These are phyloP conservation scores for Clitarchus hookeri DNA, from an alignment of 2,888 invertebrate species.

Conservation along the genomic window DNA sequence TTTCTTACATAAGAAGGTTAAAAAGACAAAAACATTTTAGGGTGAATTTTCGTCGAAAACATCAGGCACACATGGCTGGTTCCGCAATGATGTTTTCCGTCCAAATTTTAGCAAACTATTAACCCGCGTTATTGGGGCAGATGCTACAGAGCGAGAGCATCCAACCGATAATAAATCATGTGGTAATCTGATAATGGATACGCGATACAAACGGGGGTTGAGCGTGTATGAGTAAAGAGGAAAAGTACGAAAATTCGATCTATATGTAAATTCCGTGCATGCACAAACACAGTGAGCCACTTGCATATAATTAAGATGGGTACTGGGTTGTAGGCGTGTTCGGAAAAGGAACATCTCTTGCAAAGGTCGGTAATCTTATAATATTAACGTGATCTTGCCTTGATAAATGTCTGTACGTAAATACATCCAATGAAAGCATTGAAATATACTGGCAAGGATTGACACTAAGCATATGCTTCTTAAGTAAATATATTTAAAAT, in stretches of 20 bases:
- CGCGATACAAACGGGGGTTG: neutral
- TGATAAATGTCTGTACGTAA: no score
- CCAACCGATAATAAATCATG: constrained; percentile 2
- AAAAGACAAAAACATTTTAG: no score
- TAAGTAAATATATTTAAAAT: no score
- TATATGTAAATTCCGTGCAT: constrained; percentile 1
- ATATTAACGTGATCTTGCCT: no score
- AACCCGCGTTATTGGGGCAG: neutral
- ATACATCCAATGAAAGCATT: no score
- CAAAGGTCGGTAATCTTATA: no score
- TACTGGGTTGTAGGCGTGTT: neutral
- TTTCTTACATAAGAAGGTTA: no score
- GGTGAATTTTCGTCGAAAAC: no score
- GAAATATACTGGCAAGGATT: no score
- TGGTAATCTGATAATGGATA: neutral
- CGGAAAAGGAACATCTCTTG: no score
- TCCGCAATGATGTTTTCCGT: neutral
- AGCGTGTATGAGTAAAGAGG: neutral
- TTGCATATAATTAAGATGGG: neutral
- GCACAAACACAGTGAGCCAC: neutral
- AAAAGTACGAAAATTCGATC: neutral
- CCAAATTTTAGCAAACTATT: neutral
- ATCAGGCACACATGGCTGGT: neutral
- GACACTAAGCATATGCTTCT: no score
- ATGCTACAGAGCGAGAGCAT: neutral